Conservation (phyloP, 1,140 invertebrate genomes). For the Mercenaria mercenaria region DNA sequence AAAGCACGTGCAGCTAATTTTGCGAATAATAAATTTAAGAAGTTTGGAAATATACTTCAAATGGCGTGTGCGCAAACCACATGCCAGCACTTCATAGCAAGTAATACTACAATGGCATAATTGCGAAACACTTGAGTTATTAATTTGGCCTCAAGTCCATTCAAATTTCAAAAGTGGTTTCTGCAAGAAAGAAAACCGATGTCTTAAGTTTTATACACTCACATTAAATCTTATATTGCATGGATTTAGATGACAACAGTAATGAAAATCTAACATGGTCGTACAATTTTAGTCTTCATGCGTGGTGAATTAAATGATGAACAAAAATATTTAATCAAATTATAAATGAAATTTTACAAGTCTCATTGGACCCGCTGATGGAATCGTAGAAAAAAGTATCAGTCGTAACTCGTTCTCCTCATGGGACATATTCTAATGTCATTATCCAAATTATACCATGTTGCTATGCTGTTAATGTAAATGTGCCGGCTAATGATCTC, state of each 20-base stretch:
- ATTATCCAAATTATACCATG: background rate
- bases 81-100: background rate
- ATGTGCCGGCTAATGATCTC: background rate
- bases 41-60: background rate
- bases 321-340: too few species aligned
- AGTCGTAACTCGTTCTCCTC: too few species aligned
- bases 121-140: conserved; percentile 16
- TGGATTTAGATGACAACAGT: too few species aligned
- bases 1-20: background rate
- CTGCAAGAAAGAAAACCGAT: background rate
- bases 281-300: too few species aligned
- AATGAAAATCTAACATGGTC: too few species aligned
- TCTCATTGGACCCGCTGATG: too few species aligned
- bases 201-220: too few species aligned
- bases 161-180: background rate
- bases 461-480: background rate
- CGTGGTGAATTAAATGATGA: too few species aligned
- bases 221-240: too few species aligned
- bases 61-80: conserved; percentile 13
- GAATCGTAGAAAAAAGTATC: too few species aligned
- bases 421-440: background rate
- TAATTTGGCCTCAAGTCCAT: background rate
- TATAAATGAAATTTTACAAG: too few species aligned
- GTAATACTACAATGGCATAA: background rate
- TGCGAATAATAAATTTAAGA: conserved; percentile 27